Base-by-base conservation (phyloP, 2,888 invertebrate genomes). In the Lasioglossum marginatum region DNA sequence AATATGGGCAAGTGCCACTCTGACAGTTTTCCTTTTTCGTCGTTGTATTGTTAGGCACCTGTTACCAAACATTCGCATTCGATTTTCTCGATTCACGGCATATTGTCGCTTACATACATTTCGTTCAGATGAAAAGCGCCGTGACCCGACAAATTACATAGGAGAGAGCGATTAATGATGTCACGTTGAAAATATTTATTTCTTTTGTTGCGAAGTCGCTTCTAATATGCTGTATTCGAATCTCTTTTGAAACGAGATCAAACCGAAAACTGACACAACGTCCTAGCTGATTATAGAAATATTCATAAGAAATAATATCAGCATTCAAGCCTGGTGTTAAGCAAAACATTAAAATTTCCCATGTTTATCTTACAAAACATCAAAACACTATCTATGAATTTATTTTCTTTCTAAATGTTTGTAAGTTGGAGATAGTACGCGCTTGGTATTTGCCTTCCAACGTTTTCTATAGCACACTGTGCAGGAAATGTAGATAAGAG, bases 1-100 rank as follows among this genome's bases (percentile, higher is more conserved):
- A 86, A 89, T 79, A 86, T 80, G 85, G 77, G 79, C 84, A 88
- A 89, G 75, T 85, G 74, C 81, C 77, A 76, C 81, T 86, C 77
- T 81, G 85, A 79, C 80, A 89, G 86, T 87, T 89, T 84, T 84
- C 77, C 63, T 73, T 87, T 87, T 85, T 83, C 81, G 76, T 75
- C 37, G 23, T 82, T 23, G 68, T 68, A 82, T 87, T 80, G 81
- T 89, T 89, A 48, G 71, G 79, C 81, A 86, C 79, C 76, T 86
- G 81, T 86, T 85, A 86, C 43, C 60, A 57, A 73, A 71, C 27
- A 4, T 37, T 60, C 72, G 43, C 12, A 23, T 72, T 60, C n/a
- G 10, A 23, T 23, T 37, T 19, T 43, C 23, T 31, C 31, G 45
- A 66, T 74, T 75, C 10, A 71, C 27, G 14, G 14, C 8, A 23